phyloP scores from a whole-genome alignment of 2,888 invertebrate species.

The Malthinus seriepunctatus region DNA sequence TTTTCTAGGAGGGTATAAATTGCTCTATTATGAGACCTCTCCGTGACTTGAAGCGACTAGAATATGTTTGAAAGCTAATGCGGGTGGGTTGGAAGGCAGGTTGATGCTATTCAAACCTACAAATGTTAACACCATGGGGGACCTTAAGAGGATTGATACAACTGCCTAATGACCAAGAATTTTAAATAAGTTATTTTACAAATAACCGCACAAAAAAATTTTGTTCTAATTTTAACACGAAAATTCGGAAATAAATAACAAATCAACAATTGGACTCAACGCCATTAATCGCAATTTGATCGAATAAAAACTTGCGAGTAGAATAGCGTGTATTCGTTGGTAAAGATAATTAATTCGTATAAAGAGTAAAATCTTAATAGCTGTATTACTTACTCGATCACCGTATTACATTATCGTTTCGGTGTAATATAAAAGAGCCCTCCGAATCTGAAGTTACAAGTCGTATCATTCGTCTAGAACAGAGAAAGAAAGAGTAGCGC shows the following conservation, averaged over 20 bases:
- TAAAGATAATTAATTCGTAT: conserved; percentile 21
- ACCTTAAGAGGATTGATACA: neutral
- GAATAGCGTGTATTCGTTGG: conserved; percentile 13
- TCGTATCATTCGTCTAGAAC: conserved; percentile 25
- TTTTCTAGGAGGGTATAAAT: conserved; percentile 11
- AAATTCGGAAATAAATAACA: too few species aligned
- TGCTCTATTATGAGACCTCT: conserved; percentile 14
- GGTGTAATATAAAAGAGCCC: conserved; percentile 8
- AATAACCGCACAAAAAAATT: too few species aligned
- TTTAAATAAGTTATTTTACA: neutral
- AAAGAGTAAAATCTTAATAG: conserved; percentile 19
- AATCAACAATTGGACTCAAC: too few species aligned
- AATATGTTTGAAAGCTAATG: conserved; percentile 14
- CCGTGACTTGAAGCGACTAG: conserved; percentile 12
- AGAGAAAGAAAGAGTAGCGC: conserved; percentile 36
- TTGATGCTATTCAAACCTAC: conserved; percentile 15
- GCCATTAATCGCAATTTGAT: conserved; percentile 5
- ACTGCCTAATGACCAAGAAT: conserved; percentile 15
- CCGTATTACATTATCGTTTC: conserved; percentile 19
- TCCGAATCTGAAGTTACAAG: conserved; percentile 8
- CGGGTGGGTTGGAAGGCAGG: conserved; percentile 15
- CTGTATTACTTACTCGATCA: conserved; percentile 25
- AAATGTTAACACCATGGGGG: conserved; percentile 17
- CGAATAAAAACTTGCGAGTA: conserved; percentile 11
- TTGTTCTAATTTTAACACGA: too few species aligned